Evolutionary conservation across 2,797 vertebrate species (phyloP), one percentile per base, ranked within the genome.

Genomic region (Helicolenus hilgendorfi): DNA sequence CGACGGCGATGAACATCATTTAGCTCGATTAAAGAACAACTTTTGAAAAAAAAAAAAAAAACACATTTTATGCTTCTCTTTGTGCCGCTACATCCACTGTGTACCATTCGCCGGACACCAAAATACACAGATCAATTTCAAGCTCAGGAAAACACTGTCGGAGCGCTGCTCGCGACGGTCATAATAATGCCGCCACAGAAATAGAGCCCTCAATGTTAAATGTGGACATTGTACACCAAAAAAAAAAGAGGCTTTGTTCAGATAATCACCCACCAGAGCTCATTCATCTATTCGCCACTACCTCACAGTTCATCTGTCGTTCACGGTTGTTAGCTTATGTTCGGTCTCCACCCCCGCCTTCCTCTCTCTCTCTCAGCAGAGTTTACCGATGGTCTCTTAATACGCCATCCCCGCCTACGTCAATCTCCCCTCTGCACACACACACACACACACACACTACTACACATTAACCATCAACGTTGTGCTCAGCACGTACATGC

Each of bases 381-480:
- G 67, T 62, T 88, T 80, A 83, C 77, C 27, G 15, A 60, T 36
- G 33, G 59, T 73, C 72, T 72, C 79, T 84, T 90, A 87, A 89
- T 88, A 81, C 49, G 49, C 49, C 60, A 22, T 76, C 72, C 78
- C 68, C 26, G 14, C 87, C 67, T 69, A 71, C 70, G 41, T 81
- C 82, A 70, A 33, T 64, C 80, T 72, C 18, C 73, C 60, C 64
- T 77, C 53, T 33, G 62, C 22, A 64, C 72, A 69, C 64, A 62
- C 45, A 68, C 20, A 45, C 69, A 63, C 67, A 73, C 75, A 75
- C 78, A 63, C 55, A 69, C 22, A 4, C 71, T 10, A 38, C 64
- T 13, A 41, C 59, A 67, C 67, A 85, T 77, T 73, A 74, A 91
- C 84, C 74, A 90, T 88, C 78, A 82, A 58, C 72, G 78, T 60